Conservation (phyloP, 1,140 invertebrate species). For the Platyscapa corneri region DNA sequence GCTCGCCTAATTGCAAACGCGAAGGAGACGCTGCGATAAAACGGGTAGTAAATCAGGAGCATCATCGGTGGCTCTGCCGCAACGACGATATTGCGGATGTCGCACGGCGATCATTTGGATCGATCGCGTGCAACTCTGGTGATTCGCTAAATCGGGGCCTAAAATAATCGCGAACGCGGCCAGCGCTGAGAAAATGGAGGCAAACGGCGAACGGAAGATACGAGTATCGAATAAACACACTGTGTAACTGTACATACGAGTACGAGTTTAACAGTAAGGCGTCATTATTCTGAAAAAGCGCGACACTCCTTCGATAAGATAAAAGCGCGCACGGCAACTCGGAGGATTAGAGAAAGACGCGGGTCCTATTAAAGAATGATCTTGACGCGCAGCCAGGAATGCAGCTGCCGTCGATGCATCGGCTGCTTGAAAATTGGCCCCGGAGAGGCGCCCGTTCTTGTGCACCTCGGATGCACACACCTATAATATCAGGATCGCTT, state of each 20-base stretch:
- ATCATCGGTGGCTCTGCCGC: not conserved
- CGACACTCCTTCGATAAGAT: not conserved
- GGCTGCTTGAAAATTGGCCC: slow-evolving; percentile 17
- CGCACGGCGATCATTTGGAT: not conserved
- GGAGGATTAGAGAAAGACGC: not conserved
- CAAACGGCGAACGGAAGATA: too few relatives aligned
- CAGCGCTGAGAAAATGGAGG: too few relatives aligned
- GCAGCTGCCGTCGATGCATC: not conserved
- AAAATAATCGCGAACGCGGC: too few relatives aligned
- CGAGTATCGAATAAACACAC: too few relatives aligned
- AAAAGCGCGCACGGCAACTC: too few relatives aligned
- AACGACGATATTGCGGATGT: not conserved
- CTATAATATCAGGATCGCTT: not conserved
- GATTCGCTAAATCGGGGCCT: too few relatives aligned
- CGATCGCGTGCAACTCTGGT: too few relatives aligned
- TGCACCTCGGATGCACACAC: not conserved
- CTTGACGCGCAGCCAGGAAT: not conserved
- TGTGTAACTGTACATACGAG: too few relatives aligned
- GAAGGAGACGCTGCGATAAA: too few relatives aligned
- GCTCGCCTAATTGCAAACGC: too few relatives aligned
- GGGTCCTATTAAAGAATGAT: slow-evolving; percentile 9
- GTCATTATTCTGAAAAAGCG: not conserved
- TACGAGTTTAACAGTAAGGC: not conserved
- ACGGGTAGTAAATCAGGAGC: not conserved
- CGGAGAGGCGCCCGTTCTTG: not conserved